A percentile compares a stretch with the other conserved stretches of the same genome.
phyloP scores from a whole-genome alignment of 2,888 invertebrate genomes.

The Adelphocoris suturalis region DNA sequence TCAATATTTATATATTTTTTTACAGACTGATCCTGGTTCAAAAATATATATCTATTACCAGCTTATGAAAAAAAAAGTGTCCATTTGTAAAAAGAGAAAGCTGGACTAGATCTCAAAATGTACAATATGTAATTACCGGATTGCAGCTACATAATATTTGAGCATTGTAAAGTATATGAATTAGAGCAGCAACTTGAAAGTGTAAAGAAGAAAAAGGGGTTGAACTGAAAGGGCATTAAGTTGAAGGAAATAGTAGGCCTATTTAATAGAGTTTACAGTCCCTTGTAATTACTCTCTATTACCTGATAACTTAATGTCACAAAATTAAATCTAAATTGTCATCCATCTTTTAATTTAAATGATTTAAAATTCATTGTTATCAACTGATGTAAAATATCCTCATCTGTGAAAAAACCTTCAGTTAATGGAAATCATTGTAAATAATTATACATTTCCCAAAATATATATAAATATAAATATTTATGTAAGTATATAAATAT shows the following conservation, averaged over 20 bases:
- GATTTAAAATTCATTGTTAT: slow-evolving; percentile 5
- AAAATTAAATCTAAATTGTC: slow-evolving; percentile 25
- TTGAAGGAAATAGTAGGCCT: slow-evolving; percentile 72
- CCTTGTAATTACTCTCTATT: slow-evolving; percentile 45
- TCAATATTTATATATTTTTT: slow-evolving; percentile 68
- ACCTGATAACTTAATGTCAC: slow-evolving; percentile 38
- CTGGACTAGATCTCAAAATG: slow-evolving; percentile 69
- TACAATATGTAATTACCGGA: slow-evolving; percentile 71
- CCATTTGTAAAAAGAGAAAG: slow-evolving; percentile 69
- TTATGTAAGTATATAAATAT: slow-evolving; percentile 45
- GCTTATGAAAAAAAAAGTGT: slow-evolving; percentile 62
- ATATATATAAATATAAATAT: slow-evolving; percentile 66
- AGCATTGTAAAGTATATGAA: slow-evolving; percentile 73
- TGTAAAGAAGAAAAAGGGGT: slow-evolving; percentile 57
- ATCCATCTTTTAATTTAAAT: slow-evolving; percentile 10
- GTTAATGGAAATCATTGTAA: slow-evolving; percentile 46
- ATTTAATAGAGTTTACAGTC: slow-evolving; percentile 66
- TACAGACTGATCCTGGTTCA: slow-evolving; percentile 66
- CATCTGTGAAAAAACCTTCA: slow-evolving; percentile 45
- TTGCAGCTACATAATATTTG: slow-evolving; percentile 71
- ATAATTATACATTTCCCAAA: slow-evolving; percentile 35
- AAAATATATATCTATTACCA: slow-evolving; percentile 67
- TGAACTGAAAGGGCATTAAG: slow-evolving; percentile 66
- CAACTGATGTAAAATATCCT: slow-evolving; percentile 32
- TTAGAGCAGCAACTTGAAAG: slow-evolving; percentile 69